A percentile compares a stretch with the other conserved stretches of the same genome.
Evolutionary conservation across 2,888 invertebrate species (phyloP).

Genomic region (Leucoma salicis): DNA sequence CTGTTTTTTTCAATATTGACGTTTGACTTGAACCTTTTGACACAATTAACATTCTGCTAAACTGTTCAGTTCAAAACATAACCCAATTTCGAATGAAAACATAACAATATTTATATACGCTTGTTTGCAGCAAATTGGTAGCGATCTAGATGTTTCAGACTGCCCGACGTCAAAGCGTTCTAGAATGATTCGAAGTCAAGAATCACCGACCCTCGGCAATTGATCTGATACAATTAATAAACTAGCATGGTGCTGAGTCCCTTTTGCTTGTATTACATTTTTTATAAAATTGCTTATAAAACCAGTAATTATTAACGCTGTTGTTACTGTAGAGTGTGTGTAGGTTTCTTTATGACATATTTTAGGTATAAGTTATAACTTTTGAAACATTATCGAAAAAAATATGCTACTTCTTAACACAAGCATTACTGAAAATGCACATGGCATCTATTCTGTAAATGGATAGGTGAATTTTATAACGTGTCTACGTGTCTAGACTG

Average conservation of each 20-base stretch:
- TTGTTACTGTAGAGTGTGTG: no score
- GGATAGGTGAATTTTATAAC: no score
- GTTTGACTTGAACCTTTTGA: not conserved
- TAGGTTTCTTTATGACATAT: no score
- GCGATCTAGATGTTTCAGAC: conserved; percentile 24
- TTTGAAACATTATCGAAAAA: no score
- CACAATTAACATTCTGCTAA: not conserved
- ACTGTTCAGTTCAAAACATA: conserved; percentile 1
- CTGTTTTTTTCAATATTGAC: not conserved
- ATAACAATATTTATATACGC: conserved; percentile 9
- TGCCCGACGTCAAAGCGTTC: conserved; percentile 11
- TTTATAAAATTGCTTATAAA: not conserved
- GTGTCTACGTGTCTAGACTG: no score
- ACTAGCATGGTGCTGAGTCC: conserved; percentile 3
- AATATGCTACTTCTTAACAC: no score
- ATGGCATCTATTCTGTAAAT: no score
- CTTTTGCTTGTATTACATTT: not conserved
- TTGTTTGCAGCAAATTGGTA: conserved; percentile 11
- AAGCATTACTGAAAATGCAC: no score
- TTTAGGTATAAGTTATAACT: no score
- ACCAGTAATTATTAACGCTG: not conserved
- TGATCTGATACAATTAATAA: conserved; percentile 24
- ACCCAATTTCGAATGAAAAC: conserved; percentile 12
- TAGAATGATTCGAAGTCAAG: conserved; percentile 12
- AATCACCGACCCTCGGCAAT: conserved; percentile 17